Conservation (phyloP, 2,888 invertebrate genomes). For the Leptinotarsa rubiginosa region DNA sequence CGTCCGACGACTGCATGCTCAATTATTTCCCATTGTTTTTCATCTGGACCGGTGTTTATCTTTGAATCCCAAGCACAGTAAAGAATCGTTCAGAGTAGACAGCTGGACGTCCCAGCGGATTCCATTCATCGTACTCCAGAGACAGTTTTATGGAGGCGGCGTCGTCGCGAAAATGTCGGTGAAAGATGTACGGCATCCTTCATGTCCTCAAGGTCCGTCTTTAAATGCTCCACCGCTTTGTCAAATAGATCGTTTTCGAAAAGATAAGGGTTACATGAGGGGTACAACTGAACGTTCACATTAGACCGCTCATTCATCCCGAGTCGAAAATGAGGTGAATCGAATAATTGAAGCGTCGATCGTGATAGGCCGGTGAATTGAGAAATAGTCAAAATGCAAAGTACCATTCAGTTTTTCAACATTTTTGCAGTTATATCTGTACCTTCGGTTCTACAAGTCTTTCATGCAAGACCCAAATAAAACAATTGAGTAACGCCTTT, state of each 20-base stretch:
- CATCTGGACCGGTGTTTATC: conserved; percentile 1
- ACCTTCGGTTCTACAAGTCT: no score
- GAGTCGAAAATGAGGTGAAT: not conserved
- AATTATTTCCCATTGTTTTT: conserved; percentile 6
- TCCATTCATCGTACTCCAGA: conserved; percentile 43
- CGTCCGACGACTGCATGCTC: not conserved
- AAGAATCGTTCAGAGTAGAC: conserved; percentile 8
- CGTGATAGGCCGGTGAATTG: not conserved
- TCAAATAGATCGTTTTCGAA: conserved; percentile 24
- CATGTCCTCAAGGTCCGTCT: conserved; percentile 44
- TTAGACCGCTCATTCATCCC: not conserved
- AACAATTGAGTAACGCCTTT: no score
- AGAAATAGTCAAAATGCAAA: not conserved
- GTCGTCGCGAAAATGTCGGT: conserved; percentile 41
- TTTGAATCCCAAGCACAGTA: conserved; percentile 9
- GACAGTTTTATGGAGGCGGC: conserved; percentile 42
- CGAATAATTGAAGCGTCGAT: not conserved
- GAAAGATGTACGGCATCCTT: conserved; percentile 44
- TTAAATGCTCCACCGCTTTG: conserved; percentile 37
- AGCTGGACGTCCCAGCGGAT: conserved; percentile 6
- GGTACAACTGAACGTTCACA: not conserved
- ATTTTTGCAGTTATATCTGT: no score
- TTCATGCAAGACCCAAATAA: no score
- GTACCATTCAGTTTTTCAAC: no score
- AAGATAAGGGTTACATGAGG: conserved; percentile 3